A percentile compares a stretch with the other conserved stretches of the same genome.
Conservation (phyloP, 2,797 vertebrate species). For the Cygnus olor region DNA sequence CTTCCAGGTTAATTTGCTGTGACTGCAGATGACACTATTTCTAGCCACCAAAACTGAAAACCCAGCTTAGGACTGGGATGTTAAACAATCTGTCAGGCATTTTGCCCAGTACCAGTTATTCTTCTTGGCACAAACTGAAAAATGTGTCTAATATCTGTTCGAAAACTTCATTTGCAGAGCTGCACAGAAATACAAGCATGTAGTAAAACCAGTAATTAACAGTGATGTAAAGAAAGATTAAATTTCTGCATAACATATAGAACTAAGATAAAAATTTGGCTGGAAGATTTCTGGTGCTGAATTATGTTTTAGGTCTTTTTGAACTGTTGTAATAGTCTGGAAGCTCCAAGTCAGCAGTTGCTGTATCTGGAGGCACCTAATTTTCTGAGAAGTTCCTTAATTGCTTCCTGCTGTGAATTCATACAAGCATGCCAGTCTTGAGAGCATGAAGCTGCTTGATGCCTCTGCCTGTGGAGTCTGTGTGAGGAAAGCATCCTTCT, state of each 20-base stretch:
- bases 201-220: not conserved
- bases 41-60: not conserved
- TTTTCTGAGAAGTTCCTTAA: slow-evolving; percentile 37
- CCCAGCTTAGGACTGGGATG: not conserved
- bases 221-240: not conserved
- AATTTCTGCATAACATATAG: not conserved
- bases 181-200: not conserved
- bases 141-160: not conserved
- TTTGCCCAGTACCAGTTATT: slow-evolving; percentile 5
- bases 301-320: not conserved
- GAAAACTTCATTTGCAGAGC: not conserved
- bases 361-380: not conserved
- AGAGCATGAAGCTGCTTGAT: not conserved
- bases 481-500: not conserved
- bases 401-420: slow-evolving; percentile 10
- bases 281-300: not conserved
- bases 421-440: not conserved
- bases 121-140: slow-evolving; percentile 4
- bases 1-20: not conserved
- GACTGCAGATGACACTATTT: not conserved
- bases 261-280: slow-evolving; percentile 19
- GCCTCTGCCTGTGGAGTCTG: not conserved
- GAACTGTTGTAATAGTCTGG: not conserved
- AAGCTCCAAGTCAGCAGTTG: not conserved
- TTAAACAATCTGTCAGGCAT: not conserved